Percentiles rank a stretch among this genome's conserved stretches.
Evolutionary conservation across 2,113 vertebrate species (phyloP).

Genomic region (Gambusia affinis): DNA sequence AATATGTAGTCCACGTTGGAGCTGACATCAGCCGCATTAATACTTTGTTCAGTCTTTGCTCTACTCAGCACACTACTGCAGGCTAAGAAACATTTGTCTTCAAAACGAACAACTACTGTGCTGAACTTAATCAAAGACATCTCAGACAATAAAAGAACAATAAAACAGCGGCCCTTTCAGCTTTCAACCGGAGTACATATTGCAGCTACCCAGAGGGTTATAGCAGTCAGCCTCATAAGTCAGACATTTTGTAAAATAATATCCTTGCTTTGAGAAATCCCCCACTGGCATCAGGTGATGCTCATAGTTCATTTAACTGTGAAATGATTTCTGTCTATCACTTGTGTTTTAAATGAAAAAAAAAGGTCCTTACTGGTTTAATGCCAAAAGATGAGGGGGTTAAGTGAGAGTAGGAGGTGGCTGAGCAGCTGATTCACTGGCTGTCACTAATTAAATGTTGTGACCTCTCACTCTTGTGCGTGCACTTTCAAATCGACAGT

Average conservation of each 20-base stretch:
- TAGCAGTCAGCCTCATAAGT: slow-evolving; percentile 43
- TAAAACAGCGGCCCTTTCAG: slow-evolving; percentile 56
- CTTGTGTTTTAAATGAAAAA: slow-evolving; percentile 32
- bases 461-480: not conserved
- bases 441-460: not conserved
- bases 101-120: slow-evolving; percentile 47
- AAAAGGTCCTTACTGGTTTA: not conserved
- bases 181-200: slow-evolving; percentile 43
- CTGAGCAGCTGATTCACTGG: not conserved
- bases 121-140: slow-evolving; percentile 66
- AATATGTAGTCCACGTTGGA: slow-evolving; percentile 34
- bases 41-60: slow-evolving; percentile 25
- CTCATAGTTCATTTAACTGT: slow-evolving; percentile 24
- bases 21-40: slow-evolving; percentile 43
- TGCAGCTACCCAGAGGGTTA: slow-evolving; percentile 40
- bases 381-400: slow-evolving; percentile 1
- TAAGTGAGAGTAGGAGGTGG: slow-evolving; percentile 10
- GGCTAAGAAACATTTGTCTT: slow-evolving; percentile 61
- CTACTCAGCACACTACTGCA: slow-evolving; percentile 37
- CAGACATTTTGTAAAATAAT: slow-evolving; percentile 63
- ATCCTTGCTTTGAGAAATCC: slow-evolving; percentile 34
- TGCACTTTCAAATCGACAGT: not conserved
- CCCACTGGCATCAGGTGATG: slow-evolving; percentile 26
- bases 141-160: slow-evolving; percentile 58
- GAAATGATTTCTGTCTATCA: slow-evolving; percentile 12